Evolutionary conservation across 2,113 vertebrate genomes (phyloP), one percentile per base, ranked within the genome.

Genomic region (Arothron firmamentum): DNA sequence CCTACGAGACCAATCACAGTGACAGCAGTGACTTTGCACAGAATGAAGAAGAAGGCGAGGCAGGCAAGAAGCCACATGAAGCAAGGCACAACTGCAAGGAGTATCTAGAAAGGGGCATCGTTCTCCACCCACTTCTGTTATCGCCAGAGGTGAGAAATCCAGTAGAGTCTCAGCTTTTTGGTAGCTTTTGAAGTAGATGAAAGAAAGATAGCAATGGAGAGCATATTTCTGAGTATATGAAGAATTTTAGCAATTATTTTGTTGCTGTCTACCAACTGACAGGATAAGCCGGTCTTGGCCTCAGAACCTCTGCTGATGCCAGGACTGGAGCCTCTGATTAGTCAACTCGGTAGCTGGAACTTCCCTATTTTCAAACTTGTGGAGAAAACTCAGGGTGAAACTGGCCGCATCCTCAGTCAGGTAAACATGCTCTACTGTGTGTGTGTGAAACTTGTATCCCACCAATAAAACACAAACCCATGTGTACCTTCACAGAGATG

Each of bases 291-390:
- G 3, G 28, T 92, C 72, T 78, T 93, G 73, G 93, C 91, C 45
- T 88, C 84, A 0, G 94, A 97, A 68, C 90, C 93, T 56, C 83
- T 93, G 59, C 79, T 93, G 72, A 93, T 94, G 91, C 88, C 92
- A 41, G 93, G 88, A 17, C 83, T 97, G 83, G 95, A 96, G 63
- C 86, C 90, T 11, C 74, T 96, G 59, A 92, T 96, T 92, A 89
- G 88, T 65, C 93, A 98, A 61, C 83, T 98, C 64, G 94, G 94
- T 90, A 96, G 88, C 51, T 99, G 97, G 97, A 99, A 98, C 87
- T 99, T 99, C 77, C 97, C 97, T 12, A 95, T 99, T 88, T 99
- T 99, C 81, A 93, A 91, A 81, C 89, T 99, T 67, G 91, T 97
- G 87, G 96, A 98, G 88, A 95, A 91, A 82, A 97, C 94, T 0